phyloP scores from a whole-genome alignment of 2,888 invertebrate genomes.

The Leptinotarsa haldemani region DNA sequence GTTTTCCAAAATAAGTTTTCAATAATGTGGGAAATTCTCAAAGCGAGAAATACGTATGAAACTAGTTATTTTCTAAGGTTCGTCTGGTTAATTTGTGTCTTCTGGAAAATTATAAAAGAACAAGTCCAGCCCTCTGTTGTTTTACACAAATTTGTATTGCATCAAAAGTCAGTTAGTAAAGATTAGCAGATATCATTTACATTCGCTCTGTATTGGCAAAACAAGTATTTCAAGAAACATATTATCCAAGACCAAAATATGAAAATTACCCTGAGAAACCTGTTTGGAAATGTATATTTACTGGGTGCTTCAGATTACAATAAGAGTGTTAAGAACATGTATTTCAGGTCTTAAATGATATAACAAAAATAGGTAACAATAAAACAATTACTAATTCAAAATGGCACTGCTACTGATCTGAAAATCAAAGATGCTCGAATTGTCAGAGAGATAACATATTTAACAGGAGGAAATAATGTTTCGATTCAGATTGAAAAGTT shows the following conservation, averaged over 20 bases:
- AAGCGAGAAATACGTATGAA: neutral
- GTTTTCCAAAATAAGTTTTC: neutral
- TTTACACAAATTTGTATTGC: too few species aligned
- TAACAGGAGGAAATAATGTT: too few species aligned
- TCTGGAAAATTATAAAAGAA: too few species aligned
- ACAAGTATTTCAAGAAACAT: neutral
- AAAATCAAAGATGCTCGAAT: slow-evolving; percentile 37
- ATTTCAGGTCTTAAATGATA: slow-evolving; percentile 53
- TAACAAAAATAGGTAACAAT: slow-evolving; percentile 55
- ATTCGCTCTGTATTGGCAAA: slow-evolving; percentile 13
- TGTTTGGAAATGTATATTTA: slow-evolving; percentile 25
- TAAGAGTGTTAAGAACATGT: slow-evolving; percentile 49
- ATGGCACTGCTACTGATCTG: slow-evolving; percentile 51
- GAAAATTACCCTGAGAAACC: slow-evolving; percentile 45
- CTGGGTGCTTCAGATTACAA: slow-evolving; percentile 22
- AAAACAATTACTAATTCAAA: slow-evolving; percentile 54
- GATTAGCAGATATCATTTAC: neutral
- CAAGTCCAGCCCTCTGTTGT: too few species aligned
- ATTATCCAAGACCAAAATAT: slow-evolving; percentile 4
- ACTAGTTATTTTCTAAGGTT: neutral
- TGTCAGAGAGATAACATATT: neutral
- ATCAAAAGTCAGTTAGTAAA: neutral
- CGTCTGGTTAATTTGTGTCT: too few species aligned
- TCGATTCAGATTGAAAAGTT: too few species aligned
- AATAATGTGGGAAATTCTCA: neutral